phyloP scores from a whole-genome alignment of 2,113 vertebrate species.

The Girardinichthys multiradiatus region DNA sequence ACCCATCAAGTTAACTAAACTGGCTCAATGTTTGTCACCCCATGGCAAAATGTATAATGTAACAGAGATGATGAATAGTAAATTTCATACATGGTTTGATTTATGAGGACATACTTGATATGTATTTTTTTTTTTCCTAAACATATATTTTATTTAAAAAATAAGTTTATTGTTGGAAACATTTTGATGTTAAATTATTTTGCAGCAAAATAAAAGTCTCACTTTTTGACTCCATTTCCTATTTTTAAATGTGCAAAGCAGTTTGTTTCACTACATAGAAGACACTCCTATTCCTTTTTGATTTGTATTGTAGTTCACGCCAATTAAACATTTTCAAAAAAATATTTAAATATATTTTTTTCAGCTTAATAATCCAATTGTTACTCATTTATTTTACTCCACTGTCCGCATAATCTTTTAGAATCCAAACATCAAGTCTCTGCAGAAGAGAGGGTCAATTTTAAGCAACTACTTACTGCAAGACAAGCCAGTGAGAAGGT shows the following conservation, averaged over 20 bases:
- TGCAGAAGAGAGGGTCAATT: constrained; percentile 84
- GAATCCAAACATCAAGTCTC: constrained; percentile 72
- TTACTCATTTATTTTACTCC: constrained; percentile 44
- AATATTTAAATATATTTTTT: too few species aligned
- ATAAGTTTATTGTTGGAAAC: constrained; percentile 22
- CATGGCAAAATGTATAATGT: background rate
- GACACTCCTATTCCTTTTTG: background rate
- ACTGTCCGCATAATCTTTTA: constrained; percentile 61
- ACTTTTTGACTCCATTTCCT: constrained; percentile 6
- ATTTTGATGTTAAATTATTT: constrained; percentile 21
- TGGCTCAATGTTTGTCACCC: background rate
- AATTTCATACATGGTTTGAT: constrained; percentile 1
- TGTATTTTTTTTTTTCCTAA: background rate
- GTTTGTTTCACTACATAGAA: constrained; percentile 1
- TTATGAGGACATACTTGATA: background rate
- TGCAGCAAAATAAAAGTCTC: constrained; percentile 48
- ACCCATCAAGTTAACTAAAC: constrained; percentile 7
- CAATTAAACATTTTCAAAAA: too few species aligned
- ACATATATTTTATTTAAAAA: constrained; percentile 3
- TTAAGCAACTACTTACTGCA: constrained; percentile 81
- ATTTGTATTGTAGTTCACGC: too few species aligned
- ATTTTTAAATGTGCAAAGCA: constrained; percentile 5
- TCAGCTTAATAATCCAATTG: constrained; percentile 5
- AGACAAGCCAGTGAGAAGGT: constrained; percentile 81
- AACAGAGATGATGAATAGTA: background rate